Base-by-base conservation (phyloP, 2,888 invertebrate species). In the Drosophila hamatofila region DNA sequence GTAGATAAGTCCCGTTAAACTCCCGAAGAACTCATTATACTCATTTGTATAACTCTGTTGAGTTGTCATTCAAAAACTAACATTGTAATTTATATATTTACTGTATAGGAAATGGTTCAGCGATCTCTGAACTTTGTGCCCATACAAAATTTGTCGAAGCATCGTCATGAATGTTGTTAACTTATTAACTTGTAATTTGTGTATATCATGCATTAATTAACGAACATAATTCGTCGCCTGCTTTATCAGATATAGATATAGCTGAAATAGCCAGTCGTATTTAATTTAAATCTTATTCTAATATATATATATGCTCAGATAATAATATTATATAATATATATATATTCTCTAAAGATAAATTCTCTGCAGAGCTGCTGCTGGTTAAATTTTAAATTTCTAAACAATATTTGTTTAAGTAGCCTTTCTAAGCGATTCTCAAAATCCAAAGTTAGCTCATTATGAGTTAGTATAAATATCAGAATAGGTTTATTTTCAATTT, bases 141-240 rank as follows among this genome's bases (percentile, higher is more conserved):
- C 21, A 12, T 11, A 9, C 30, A 30, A 30, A 30, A 30, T 30
- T 30, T 30, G 11, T 30, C 44, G 14, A 18, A 52, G 51, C 58
- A 68, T 69, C 25, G n/a, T 25, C 23, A 57, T 71, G 55, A 66
- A 61, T 72, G 48, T 72, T 37, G 18, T 60, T 72, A 52, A 65
- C 39, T 33, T 16, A 52, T 56, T 57, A 37, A 54, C 37, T 61
- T 30, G 4, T 7, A 18, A 46, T 51, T 59, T 68, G 21, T 59
- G 27, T 64, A 37, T 23, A 46, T 62, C 72, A 62, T 65, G 30
- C 18, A 66, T 46, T 44, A 41, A 25, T 25, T 12, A 48, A 58
- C 16, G 16, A 30, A 30, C 4, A 14, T 14, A n/a, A n/a, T 8
- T 21, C 5, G 12, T 27, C 4, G 18, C 0, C 59, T 18, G 39